phyloP scores from a whole-genome alignment of 2,797 vertebrate genomes.

The Remorina albescens region DNA sequence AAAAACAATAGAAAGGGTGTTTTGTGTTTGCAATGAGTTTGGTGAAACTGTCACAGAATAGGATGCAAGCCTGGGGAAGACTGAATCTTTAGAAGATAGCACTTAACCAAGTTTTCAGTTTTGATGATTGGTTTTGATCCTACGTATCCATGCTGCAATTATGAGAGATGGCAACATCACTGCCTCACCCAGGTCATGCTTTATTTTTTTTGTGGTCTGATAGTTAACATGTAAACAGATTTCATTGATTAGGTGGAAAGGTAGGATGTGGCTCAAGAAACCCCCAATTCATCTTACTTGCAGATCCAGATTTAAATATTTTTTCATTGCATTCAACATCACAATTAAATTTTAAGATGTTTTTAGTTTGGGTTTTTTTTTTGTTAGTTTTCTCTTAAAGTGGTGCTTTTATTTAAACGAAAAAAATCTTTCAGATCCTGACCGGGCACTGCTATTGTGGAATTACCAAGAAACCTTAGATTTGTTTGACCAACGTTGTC shows the following conservation, averaged over 20 bases:
- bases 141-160: slow-evolving; percentile 5
- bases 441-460: no score
- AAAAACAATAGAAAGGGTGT: neutral
- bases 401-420: neutral
- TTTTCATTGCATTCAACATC: neutral
- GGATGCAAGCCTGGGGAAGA: slow-evolving; percentile 27
- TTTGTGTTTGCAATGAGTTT: neutral
- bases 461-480: no score
- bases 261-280: neutral
- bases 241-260: neutral
- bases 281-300: neutral
- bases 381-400: neutral
- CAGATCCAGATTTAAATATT: neutral
- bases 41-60: neutral
- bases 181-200: neutral
- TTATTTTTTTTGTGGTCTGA: neutral
- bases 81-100: neutral
- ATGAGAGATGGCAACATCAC: neutral
- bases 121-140: slow-evolving; percentile 39
- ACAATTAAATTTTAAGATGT: neutral
- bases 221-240: slow-evolving; percentile 1
- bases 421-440: neutral
- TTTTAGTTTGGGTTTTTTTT: no score
- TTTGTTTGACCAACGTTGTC: no score
- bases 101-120: slow-evolving; percentile 10